phyloP scores from a whole-genome alignment of 2,888 invertebrate species.

The Xylota segnis region DNA sequence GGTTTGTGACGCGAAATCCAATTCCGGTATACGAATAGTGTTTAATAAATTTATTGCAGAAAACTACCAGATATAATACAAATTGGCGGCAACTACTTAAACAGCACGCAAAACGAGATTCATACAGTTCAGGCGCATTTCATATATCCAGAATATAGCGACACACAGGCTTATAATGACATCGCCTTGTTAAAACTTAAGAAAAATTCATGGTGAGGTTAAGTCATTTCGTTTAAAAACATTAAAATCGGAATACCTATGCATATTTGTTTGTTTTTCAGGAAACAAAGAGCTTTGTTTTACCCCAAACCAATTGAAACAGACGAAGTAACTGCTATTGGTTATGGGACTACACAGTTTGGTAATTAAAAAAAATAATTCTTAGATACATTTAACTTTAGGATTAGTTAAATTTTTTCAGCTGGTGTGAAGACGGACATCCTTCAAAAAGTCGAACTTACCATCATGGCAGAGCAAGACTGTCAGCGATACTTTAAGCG shows the following conservation, averaged over 20 bases:
- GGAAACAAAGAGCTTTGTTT: constrained; percentile 3
- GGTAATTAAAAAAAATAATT: no score
- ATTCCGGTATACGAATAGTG: not conserved
- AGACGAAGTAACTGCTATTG: constrained; percentile 10
- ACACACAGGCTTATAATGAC: constrained; percentile 29
- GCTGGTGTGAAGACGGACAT: not conserved
- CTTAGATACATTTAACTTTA: not conserved
- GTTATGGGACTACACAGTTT: constrained; percentile 43
- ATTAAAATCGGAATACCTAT: no score
- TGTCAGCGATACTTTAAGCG: constrained; percentile 22
- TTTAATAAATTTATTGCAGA: not conserved
- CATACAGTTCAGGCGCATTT: constrained; percentile 5
- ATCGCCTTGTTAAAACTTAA: constrained; percentile 25
- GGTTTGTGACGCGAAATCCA: not conserved
- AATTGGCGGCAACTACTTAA: constrained; percentile 6
- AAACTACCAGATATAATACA: constrained; percentile 27
- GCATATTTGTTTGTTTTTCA: not conserved
- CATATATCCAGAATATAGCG: constrained; percentile 12
- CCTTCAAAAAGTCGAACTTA: not conserved
- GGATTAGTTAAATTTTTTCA: not conserved
- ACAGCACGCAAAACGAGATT: not conserved
- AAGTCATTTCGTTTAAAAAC: not conserved
- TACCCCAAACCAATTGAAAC: not conserved
- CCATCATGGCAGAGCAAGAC: not conserved
- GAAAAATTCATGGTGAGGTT: constrained; percentile 4